Base-by-base conservation (phyloP, 2,113 vertebrate species). In the Hiodon alosoides region DNA sequence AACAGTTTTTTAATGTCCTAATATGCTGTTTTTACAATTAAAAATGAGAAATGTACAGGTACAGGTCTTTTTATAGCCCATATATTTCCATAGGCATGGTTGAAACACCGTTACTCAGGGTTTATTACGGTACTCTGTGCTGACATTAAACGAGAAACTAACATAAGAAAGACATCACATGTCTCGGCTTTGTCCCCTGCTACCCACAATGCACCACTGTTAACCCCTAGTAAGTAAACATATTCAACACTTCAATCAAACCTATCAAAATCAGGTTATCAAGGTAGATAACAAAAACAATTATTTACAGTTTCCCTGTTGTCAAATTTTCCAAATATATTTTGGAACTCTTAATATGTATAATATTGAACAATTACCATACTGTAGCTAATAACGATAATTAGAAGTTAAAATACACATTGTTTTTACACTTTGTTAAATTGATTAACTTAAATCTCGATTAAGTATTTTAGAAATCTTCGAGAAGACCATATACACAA, bases 11-110 rank as follows among this genome's bases (percentile, higher is more conserved):
- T 62, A 71, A 79, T 78, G 78, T 71, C 83, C 83, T 78, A 78
- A 66, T 78, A 77, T 73, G 76, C 74, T 66, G 78, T 81, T 84
- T 80, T 83, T 80, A 87, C 85, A 88, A 86, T 89, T 87, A 85
- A 88, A 74, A 85, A 88, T 77, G 74, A 85, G 79, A 82, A 80
- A 82, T 83, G 79, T 31, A 31, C 31, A 31, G 31, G 31, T 31
- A 31, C 31, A 0, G 31, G 31, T 31, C 31, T 31, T 31, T 31
- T 31, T 31, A 31, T 31, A 31, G 31, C 2, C 31, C 79, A 84
- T 82, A 83, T 83, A 81, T 87, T 87, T 87, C 76, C 82, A 87
- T 84, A 83, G 82, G 78, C 52, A 48, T 54, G 71, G 54, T 17
- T 14, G 66, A 71, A 75, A 54, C 52, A 4, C 16, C 59, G 52